A percentile compares a stretch with the other conserved stretches of the same genome.
Evolutionary conservation across 2,113 vertebrate species (phyloP).

Genomic region (Menidia beryllina): DNA sequence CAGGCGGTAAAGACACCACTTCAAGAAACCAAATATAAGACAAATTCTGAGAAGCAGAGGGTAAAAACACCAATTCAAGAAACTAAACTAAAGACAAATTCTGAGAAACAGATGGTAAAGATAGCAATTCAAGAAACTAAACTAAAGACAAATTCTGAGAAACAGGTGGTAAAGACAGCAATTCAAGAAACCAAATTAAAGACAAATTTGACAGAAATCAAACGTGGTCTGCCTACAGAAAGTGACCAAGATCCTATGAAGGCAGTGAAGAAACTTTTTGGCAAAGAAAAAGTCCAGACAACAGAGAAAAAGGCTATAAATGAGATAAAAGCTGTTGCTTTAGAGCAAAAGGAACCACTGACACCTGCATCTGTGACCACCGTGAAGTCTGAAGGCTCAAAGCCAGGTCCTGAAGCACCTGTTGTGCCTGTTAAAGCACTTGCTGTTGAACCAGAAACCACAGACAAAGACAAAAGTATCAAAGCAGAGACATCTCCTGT

Average conservation of each 20-base stretch:
- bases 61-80: no score
- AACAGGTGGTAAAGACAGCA: constrained; percentile 33
- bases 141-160: constrained; percentile 47
- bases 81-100: constrained; percentile 57
- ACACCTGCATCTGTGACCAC: constrained; percentile 33
- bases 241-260: constrained; percentile 48
- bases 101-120: no score
- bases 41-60: no score
- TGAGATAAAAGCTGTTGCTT: constrained; percentile 21
- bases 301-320: constrained; percentile 24
- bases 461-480: constrained; percentile 45
- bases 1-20: constrained; percentile 35
- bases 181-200: constrained; percentile 58
- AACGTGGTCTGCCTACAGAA: constrained; percentile 34
- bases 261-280: constrained; percentile 58
- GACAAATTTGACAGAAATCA: constrained; percentile 44
- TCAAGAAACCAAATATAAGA: constrained; percentile 57
- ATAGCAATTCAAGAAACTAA: constrained; percentile 53
- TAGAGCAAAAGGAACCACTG: constrained; percentile 35
- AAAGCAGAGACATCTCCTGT: constrained; percentile 16
- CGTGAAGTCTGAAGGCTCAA: constrained; percentile 21
- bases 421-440: constrained; percentile 14
- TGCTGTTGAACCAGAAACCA: constrained; percentile 28
- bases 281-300: constrained; percentile 54
- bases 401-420: constrained; percentile 8